phyloP scores from a whole-genome alignment of 1,140 invertebrate species.

The Zaprionus inermis region DNA sequence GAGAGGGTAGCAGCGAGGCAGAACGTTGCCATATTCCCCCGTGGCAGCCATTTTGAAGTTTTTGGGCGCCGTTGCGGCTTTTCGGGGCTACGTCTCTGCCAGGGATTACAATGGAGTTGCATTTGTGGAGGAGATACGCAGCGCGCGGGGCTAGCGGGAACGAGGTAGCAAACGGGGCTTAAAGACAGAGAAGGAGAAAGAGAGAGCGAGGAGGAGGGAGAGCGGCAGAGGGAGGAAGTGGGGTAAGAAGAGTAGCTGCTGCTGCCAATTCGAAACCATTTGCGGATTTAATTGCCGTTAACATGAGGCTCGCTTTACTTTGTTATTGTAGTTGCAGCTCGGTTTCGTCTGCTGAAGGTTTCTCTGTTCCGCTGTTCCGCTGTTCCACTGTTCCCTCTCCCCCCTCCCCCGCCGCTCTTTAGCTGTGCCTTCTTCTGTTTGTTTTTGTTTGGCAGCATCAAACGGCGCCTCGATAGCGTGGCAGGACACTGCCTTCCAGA shows the following conservation, averaged over 20 bases:
- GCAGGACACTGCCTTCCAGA: background rate
- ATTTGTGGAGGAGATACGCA: background rate
- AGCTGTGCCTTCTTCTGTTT: slow-evolving; percentile 6
- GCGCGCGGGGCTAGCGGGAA: background rate
- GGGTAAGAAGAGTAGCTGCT: background rate
- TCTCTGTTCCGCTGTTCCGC: background rate
- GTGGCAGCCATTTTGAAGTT: slow-evolving; percentile 75
- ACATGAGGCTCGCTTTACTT: slow-evolving; percentile 66
- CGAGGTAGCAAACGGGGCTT: no score
- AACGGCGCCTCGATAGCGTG: slow-evolving; percentile 26
- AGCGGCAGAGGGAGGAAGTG: background rate
- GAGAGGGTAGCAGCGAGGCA: background rate
- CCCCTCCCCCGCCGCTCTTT: background rate
- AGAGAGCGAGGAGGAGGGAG: background rate
- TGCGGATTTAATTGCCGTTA: slow-evolving; percentile 82
- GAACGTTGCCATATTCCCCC: slow-evolving; percentile 25
- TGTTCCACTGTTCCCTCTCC: background rate
- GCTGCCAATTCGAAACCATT: slow-evolving; percentile 73
- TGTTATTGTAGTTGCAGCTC: slow-evolving; percentile 24
- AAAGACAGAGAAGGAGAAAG: background rate
- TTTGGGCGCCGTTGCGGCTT: slow-evolving; percentile 64
- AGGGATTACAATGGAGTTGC: slow-evolving; percentile 34
- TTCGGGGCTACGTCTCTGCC: slow-evolving; percentile 33
- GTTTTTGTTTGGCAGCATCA: slow-evolving; percentile 54
- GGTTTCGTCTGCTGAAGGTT: background rate